Conservation (phyloP, 2,113 vertebrate genomes). For the Labrus mixtus region DNA sequence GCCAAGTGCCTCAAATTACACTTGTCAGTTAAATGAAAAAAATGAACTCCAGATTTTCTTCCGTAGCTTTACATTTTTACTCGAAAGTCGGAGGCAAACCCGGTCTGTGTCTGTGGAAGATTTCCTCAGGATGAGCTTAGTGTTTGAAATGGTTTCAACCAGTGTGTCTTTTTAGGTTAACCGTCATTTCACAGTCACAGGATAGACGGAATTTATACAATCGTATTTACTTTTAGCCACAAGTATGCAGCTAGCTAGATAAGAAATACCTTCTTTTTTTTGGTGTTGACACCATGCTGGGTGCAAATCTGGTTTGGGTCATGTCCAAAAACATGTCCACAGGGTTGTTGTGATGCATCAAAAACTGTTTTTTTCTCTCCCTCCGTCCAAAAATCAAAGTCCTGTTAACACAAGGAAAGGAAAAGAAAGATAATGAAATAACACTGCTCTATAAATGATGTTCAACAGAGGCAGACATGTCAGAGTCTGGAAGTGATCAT, state of each 20-base stretch:
- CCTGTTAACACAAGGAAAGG: background rate
- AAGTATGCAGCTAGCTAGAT: background rate
- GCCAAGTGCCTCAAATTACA: constrained; percentile 70
- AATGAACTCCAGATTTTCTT: constrained; percentile 19
- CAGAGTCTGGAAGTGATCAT: too few relatives aligned
- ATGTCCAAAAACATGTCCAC: background rate
- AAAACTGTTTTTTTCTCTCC: background rate
- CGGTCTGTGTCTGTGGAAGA: constrained; percentile 19
- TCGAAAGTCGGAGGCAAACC: constrained; percentile 12
- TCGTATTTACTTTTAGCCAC: background rate
- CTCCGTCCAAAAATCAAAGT: background rate
- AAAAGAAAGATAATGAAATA: background rate
- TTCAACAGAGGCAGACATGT: too few relatives aligned
- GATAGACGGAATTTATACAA: background rate
- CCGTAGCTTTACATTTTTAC: constrained; percentile 42
- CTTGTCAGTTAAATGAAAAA: constrained; percentile 60
- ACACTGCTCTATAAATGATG: too few relatives aligned
- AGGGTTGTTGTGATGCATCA: background rate
- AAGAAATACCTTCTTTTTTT: background rate
- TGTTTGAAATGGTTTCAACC: background rate
- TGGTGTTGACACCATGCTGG: constrained; percentile 4
- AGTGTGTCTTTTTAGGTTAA: background rate
- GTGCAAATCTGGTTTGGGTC: background rate
- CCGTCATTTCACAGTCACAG: background rate
- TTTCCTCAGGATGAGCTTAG: constrained; percentile 12